Conservation (phyloP, 2,113 vertebrate species). For the Colinus virginianus region DNA sequence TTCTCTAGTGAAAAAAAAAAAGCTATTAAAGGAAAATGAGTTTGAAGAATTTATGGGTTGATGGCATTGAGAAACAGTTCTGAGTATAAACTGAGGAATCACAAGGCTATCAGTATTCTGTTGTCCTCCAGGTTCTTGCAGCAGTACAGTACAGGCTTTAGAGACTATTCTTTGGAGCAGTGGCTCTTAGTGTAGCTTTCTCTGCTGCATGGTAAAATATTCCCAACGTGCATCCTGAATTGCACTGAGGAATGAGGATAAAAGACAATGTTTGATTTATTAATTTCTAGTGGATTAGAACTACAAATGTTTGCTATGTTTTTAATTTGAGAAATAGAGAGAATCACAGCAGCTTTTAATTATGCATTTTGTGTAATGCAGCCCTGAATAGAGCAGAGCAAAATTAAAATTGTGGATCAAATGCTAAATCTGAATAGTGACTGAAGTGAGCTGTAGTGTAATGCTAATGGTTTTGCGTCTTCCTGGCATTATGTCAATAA, state of each 20-base stretch:
- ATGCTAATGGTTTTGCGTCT: constrained; percentile 97
- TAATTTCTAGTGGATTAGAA: constrained; percentile 85
- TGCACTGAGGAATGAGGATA: constrained; percentile 78
- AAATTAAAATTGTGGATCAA: constrained; percentile 87
- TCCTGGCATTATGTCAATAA: constrained; percentile 99
- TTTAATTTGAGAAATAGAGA: constrained; percentile 84
- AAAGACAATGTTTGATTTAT: constrained; percentile 83
- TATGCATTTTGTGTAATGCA: constrained; percentile 84
- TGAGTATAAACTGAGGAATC: constrained; percentile 6
- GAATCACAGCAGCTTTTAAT: constrained; percentile 86
- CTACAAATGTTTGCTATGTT: constrained; percentile 86
- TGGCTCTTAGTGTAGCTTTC: constrained; percentile 32
- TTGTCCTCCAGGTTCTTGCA: constrained; percentile 38
- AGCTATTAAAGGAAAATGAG: constrained; percentile 60
- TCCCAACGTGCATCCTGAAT: constrained; percentile 74
- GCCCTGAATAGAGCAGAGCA: constrained; percentile 81
- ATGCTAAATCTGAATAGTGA: constrained; percentile 83
- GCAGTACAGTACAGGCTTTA: neutral
- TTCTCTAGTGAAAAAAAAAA: constrained; percentile 1
- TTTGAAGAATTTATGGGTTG: constrained; percentile 62
- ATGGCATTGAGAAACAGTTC: constrained; percentile 43
- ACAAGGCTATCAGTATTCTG: neutral
- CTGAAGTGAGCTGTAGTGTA: constrained; percentile 83
- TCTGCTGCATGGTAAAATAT: constrained; percentile 68
- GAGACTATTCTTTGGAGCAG: constrained; percentile 43